Conservation (phyloP, 1,140 invertebrate genomes). For the Archegozetes longisetosus region DNA sequence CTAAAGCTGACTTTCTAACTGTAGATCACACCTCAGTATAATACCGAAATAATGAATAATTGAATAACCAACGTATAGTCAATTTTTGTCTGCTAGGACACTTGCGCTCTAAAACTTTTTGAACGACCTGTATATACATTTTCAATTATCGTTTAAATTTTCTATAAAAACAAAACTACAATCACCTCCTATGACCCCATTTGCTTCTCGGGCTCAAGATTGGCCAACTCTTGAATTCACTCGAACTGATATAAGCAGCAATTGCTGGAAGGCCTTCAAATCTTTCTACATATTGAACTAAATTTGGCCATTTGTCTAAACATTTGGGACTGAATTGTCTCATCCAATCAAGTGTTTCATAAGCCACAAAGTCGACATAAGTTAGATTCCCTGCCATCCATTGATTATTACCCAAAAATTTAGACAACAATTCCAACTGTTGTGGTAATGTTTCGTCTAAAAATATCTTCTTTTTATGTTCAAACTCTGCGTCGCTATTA, state of each 20-base stretch:
- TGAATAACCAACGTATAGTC: too few relatives aligned
- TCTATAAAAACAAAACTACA: too few relatives aligned
- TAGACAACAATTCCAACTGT: constrained; percentile 28
- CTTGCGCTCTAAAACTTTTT: too few relatives aligned
- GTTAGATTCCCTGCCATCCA: constrained; percentile 34
- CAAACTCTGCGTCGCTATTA: constrained; percentile 13
- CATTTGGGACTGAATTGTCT: constrained; percentile 25
- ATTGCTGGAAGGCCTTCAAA: background rate
- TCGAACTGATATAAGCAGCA: background rate
- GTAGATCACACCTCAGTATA: too few relatives aligned
- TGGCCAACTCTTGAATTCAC: background rate
- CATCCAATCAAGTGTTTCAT: constrained; percentile 34
- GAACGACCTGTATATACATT: too few relatives aligned
- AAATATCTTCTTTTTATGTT: constrained; percentile 9
- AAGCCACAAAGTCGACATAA: constrained; percentile 35
- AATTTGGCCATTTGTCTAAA: background rate
- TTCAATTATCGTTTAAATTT: too few relatives aligned
- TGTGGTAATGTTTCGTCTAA: constrained; percentile 22
- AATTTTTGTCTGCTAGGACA: too few relatives aligned
- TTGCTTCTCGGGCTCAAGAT: background rate
- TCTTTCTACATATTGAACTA: background rate
- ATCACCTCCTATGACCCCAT: background rate
- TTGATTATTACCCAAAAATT: constrained; percentile 29
- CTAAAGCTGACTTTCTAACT: too few relatives aligned
- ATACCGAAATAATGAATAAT: too few relatives aligned